These are phyloP conservation scores for Drosophila pandora DNA, from an alignment of 1,140 invertebrate genomes.

Conservation along the genomic window DNA sequence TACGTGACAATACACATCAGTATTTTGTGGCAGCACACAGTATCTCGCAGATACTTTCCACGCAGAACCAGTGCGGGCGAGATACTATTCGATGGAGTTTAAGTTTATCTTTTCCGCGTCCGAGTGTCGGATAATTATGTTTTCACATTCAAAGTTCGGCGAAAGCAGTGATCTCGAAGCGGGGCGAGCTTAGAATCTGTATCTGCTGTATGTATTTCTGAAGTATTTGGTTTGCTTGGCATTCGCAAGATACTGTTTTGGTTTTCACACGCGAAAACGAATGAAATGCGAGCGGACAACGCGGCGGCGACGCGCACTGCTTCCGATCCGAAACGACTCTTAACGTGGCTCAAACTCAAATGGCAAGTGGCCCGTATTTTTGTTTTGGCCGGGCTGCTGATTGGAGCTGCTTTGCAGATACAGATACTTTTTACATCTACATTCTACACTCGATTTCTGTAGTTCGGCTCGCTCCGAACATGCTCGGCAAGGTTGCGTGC, in stretches of 20 bases:
- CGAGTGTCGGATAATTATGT: not conserved
- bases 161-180: not conserved
- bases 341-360: no score
- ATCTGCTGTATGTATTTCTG: no score
- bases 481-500: no score
- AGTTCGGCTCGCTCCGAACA: no score
- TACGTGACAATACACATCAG: constrained; percentile 1
- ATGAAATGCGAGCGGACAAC: not conserved
- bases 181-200: no score
- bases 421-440: no score
- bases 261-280: not conserved
- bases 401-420: no score
- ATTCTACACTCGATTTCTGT: no score
- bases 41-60: not conserved
- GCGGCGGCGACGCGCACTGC: not conserved
- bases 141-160: not conserved
- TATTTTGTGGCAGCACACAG: not conserved
- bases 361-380: not conserved
- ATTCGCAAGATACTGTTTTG: not conserved
- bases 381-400: not conserved
- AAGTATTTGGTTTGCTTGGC: not conserved
- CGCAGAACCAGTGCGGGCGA: not conserved
- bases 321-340: no score
- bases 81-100: not conserved
- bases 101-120: not conserved